A percentile compares a stretch with the other conserved stretches of the same genome.
These are phyloP conservation scores for Equus quagga DNA, from an alignment of 2,113 vertebrate genomes.

Conservation along the genomic window DNA sequence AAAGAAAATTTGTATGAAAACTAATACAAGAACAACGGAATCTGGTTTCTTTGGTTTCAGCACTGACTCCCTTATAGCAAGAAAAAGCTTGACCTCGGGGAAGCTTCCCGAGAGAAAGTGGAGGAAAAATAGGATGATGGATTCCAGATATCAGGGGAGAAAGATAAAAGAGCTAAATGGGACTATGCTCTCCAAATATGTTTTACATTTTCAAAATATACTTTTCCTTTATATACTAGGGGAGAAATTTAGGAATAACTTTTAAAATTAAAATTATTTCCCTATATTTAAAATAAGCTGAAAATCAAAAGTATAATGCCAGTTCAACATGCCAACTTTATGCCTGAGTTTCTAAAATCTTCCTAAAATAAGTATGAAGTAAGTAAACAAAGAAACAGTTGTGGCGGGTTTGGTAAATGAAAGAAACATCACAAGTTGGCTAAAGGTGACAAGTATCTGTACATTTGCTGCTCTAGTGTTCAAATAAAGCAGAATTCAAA, in stretches of 20 bases:
- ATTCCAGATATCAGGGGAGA: neutral
- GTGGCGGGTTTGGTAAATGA: neutral
- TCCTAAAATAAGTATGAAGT: neutral
- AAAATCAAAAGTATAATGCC: neutral
- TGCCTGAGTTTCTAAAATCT: neutral
- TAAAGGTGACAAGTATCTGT: neutral
- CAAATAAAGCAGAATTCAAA: constrained; percentile 31
- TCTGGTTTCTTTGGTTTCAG: neutral
- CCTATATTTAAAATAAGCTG: constrained; percentile 6
- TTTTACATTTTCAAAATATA: neutral
- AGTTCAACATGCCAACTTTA: neutral
- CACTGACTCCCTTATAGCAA: constrained; percentile 25
- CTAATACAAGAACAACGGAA: neutral
- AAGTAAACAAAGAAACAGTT: neutral
- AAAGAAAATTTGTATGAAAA: neutral
- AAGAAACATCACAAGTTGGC: neutral
- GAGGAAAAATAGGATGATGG: neutral
- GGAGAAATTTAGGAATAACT: neutral
- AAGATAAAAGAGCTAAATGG: neutral
- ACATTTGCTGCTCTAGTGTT: neutral
- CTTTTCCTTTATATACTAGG: neutral
- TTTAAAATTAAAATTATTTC: neutral
- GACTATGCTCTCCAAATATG: neutral
- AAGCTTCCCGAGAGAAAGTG: neutral
- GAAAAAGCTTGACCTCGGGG: neutral